Evolutionary conservation across 1,140 invertebrate species (phyloP).

Genomic region (Caenorhabditis tropicalis): DNA sequence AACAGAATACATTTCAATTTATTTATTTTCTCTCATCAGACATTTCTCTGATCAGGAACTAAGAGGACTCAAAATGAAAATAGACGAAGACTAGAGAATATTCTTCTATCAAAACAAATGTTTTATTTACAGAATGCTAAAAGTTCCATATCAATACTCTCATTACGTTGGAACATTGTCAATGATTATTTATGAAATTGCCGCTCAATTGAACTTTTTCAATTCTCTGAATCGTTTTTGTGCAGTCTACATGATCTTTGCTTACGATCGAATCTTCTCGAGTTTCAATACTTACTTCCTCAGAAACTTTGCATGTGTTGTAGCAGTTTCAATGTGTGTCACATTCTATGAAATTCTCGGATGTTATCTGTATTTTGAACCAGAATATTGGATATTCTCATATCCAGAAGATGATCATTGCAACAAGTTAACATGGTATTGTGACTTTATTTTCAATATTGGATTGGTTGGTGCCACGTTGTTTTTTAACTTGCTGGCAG

Average conservation of each 20-base stretch:
- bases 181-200: conserved; percentile 23
- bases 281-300: conserved; percentile 5
- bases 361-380: neutral
- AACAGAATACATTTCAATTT: too few relatives aligned
- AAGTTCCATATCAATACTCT: neutral
- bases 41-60: neutral
- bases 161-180: neutral
- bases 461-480: neutral
- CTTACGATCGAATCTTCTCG: neutral
- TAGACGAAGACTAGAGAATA: neutral
- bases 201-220: conserved; percentile 26
- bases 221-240: conserved; percentile 16
- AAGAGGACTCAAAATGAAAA: neutral
- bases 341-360: neutral
- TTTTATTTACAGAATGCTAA: neutral
- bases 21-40: too few relatives aligned
- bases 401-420: neutral
- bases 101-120: neutral
- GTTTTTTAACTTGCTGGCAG: neutral
- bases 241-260: conserved; percentile 13
- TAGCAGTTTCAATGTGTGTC: neutral
- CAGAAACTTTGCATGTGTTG: neutral
- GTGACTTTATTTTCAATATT: conserved; percentile 21
- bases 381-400: neutral
- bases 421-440: neutral